These are phyloP conservation scores for Dipodomys merriami DNA, from an alignment of 2,113 vertebrate species.

Conservation along the genomic window DNA sequence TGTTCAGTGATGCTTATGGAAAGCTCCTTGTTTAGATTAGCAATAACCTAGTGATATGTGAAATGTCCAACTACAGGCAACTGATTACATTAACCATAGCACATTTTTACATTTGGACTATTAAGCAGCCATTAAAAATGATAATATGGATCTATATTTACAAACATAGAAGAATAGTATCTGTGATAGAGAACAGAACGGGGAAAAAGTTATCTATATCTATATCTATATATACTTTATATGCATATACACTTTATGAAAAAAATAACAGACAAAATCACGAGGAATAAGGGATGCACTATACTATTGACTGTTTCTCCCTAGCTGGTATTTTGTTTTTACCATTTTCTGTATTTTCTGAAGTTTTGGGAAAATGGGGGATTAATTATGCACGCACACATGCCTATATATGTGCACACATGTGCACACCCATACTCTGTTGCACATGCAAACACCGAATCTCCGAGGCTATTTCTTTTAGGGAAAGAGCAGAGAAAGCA, in stretches of 20 bases:
- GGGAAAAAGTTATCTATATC: background rate
- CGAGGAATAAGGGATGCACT: background rate
- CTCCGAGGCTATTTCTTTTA: background rate
- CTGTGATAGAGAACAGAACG: background rate
- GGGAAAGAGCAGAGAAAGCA: background rate
- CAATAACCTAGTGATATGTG: background rate
- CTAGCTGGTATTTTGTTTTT: constrained; percentile 12
- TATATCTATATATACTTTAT: too few species aligned
- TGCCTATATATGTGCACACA: too few species aligned
- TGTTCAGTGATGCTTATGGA: constrained; percentile 20
- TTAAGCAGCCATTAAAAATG: constrained; percentile 48
- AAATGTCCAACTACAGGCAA: background rate
- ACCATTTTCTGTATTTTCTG: constrained; percentile 11
- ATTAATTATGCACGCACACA: background rate
- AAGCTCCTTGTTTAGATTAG: constrained; percentile 26
- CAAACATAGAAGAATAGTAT: background rate
- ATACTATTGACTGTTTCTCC: background rate
- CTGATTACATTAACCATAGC: background rate
- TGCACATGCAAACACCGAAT: background rate
- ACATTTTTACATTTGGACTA: background rate
- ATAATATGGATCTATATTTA: background rate
- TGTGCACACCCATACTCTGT: too few species aligned
- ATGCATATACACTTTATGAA: background rate
- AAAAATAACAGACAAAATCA: constrained; percentile 15
- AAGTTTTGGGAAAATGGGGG: constrained; percentile 18